Conservation (phyloP, 2,888 invertebrate genomes). For the Acanthosepion lycidas region DNA sequence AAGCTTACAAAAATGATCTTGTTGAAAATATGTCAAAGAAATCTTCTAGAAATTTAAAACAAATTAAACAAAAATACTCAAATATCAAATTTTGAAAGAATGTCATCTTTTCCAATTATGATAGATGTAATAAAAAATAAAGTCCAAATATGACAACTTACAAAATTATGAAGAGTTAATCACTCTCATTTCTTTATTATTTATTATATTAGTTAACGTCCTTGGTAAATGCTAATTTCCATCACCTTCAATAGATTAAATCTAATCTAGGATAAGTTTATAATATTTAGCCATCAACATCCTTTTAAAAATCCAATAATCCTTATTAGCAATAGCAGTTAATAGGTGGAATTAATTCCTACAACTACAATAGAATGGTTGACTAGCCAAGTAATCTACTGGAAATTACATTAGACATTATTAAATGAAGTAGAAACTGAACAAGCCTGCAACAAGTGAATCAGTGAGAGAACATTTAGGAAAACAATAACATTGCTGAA, state of each 20-base stretch:
- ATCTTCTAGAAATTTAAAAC: no score
- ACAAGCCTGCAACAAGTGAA: background rate
- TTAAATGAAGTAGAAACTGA: background rate
- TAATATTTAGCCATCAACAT: background rate
- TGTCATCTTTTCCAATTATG: no score
- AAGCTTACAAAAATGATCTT: no score
- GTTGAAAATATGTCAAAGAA: no score
- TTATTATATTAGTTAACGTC: no score
- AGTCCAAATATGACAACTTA: background rate
- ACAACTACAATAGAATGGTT: background rate
- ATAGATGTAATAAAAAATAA: background rate
- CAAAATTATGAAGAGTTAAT: no score
- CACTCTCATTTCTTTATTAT: no score
- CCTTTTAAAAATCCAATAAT: slow-evolving; percentile 5
- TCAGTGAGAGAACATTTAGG: background rate
- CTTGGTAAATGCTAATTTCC: no score
- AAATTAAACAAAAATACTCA: no score
- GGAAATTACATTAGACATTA: slow-evolving; percentile 33
- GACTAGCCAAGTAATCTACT: background rate
- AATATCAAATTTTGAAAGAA: no score
- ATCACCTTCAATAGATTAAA: no score
- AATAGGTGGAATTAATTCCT: slow-evolving; percentile 8
- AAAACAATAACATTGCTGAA: background rate
- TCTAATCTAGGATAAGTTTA: background rate
- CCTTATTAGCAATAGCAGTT: background rate